phyloP scores from a whole-genome alignment of 2,888 invertebrate species.

The Philaethria dido region DNA sequence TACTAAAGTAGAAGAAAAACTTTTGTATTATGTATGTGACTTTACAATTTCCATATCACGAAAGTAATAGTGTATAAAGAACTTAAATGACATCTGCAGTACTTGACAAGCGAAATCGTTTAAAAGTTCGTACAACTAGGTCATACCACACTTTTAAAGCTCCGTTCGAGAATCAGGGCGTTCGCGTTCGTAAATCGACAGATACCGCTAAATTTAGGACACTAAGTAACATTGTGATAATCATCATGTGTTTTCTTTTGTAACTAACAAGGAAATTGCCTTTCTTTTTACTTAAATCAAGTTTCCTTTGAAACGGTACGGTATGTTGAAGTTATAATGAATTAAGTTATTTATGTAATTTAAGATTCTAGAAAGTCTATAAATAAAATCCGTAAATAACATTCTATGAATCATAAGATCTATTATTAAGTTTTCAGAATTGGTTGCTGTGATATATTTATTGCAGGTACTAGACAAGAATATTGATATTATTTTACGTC shows the following conservation, averaged over 20 bases:
- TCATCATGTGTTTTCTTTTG: background rate
- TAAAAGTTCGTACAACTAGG: conserved; percentile 25
- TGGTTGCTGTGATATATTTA: no score
- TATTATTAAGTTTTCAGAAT: no score
- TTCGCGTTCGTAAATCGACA: conserved; percentile 20
- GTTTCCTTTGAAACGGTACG: background rate
- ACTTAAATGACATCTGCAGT: conserved; percentile 27
- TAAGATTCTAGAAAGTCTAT: no score
- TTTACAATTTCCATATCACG: conserved; percentile 19
- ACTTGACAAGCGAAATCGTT: conserved; percentile 29
- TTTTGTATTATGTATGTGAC: background rate
- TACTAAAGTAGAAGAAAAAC: background rate
- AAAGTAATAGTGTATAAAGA: conserved; percentile 22
- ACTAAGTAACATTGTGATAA: background rate
- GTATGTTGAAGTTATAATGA: background rate
- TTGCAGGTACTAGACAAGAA: no score
- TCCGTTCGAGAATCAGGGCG: conserved; percentile 20
- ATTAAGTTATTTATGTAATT: no score
- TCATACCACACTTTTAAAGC: conserved; percentile 25
- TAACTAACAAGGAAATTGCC: background rate
- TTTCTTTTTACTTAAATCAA: background rate
- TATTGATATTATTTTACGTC: no score
- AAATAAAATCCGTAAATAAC: no score
- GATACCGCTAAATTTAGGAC: conserved; percentile 9
- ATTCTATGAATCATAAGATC: no score